Evolutionary conservation across 1,140 invertebrate genomes (phyloP).

Genomic region (Ostrea denselamellosa): DNA sequence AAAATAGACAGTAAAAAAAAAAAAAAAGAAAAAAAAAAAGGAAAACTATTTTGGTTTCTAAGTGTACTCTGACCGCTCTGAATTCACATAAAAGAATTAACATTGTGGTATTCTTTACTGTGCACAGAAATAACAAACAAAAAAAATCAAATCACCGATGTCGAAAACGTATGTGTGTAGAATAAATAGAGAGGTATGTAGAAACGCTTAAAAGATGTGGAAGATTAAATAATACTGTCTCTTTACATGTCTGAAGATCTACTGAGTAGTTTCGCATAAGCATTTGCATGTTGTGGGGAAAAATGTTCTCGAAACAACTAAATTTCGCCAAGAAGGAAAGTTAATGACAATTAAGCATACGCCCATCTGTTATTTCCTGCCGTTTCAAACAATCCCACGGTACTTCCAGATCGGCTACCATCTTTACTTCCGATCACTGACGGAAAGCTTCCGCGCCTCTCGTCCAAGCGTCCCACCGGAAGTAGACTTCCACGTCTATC

Average conservation of each 20-base stretch:
- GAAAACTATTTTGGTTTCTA: too few species aligned
- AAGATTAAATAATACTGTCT: too few species aligned
- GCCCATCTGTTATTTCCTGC: conserved; percentile 10
- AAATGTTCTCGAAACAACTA: background rate
- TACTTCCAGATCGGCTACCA: conserved; percentile 6
- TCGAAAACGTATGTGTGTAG: background rate
- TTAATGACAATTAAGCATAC: background rate
- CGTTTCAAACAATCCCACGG: conserved; percentile 23
- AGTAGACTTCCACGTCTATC: conserved; percentile 22
- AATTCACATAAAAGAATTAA: background rate
- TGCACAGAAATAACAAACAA: background rate
- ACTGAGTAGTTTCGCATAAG: background rate
- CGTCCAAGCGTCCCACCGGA: conserved; percentile 7
- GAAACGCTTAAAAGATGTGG: background rate
- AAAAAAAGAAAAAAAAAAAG: too few species aligned
- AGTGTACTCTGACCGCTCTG: too few species aligned
- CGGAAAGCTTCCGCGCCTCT: background rate
- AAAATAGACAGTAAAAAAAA: too few species aligned
- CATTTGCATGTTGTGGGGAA: background rate
- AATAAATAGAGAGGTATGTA: background rate
- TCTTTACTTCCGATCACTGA: conserved; percentile 22
- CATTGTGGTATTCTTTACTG: background rate
- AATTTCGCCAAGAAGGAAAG: background rate
- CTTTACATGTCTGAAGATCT: background rate
- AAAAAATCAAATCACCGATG: background rate